Conservation (phyloP, 1,140 invertebrate genomes). For the Drosophila equinoxialis region DNA sequence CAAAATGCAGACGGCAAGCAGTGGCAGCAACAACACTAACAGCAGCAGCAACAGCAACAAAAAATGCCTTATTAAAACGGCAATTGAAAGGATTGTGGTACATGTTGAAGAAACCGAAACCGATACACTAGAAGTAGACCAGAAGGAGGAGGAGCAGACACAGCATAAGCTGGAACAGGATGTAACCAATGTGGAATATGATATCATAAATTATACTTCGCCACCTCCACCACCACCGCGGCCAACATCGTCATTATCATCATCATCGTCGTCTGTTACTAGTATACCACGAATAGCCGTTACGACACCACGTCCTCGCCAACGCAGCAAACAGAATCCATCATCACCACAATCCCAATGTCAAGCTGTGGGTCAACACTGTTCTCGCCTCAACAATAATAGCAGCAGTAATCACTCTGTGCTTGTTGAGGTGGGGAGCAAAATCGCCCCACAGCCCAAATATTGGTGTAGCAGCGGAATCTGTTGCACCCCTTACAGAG, state of each 20-base stretch:
- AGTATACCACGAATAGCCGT: conserved; percentile 19
- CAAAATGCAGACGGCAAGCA: conserved; percentile 52
- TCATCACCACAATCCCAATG: neutral
- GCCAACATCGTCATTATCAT: neutral
- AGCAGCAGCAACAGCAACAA: conserved; percentile 34
- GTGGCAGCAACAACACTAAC: conserved; percentile 28
- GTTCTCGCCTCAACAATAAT: conserved; percentile 43
- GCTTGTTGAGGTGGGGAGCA: conserved; percentile 47
- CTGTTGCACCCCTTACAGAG: neutral
- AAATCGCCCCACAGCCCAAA: neutral
- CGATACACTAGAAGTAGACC: no score
- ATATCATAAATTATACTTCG: conserved; percentile 64
- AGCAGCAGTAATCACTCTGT: conserved; percentile 35
- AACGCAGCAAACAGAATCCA: conserved; percentile 7
- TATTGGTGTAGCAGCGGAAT: neutral
- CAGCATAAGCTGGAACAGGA: conserved; percentile 23
- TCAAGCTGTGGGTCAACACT: conserved; percentile 23
- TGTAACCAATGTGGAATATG: conserved; percentile 60
- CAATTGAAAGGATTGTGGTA: conserved; percentile 47
- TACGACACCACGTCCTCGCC: conserved; percentile 19
- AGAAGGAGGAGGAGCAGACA: conserved; percentile 1
- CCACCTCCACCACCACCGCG: neutral
- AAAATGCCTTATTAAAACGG: conserved; percentile 50
- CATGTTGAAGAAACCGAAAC: conserved; percentile 26
- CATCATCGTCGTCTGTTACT: neutral